Base-by-base conservation (phyloP, 2,888 invertebrate genomes). In the Drosophila seclusa region DNA sequence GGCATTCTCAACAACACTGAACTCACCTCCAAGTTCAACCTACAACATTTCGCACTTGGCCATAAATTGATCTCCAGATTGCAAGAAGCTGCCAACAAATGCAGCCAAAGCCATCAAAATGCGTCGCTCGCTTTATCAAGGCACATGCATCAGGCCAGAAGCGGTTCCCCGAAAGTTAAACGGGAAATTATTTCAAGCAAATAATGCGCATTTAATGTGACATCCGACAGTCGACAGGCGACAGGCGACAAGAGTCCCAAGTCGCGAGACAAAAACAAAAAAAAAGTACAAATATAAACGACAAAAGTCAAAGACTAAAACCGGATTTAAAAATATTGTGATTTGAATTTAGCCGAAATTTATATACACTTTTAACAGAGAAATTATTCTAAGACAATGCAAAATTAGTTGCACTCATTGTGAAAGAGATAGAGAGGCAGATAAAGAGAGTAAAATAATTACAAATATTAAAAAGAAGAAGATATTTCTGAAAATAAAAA, bases 151-250 rank as follows among this genome's bases (percentile, higher is more conserved):
- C 78, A 63, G 52, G 29, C 54, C 49, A 45, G 42, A 58, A 60
- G 40, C 55, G 48, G 73, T 75, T 71, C 59, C 49, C 50, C 59
- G 42, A 38, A 68, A 72, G 84, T 86, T 89, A 84, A 84, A 72
- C 79, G 78, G 70, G 74, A 84, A 83, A 87, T 84, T 84, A 87
- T 89, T 89, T 89, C 87, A 87, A 79, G 80, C 89, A 86, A 89
- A 86, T 90, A 90, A 89, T 84, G 81, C 76, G 86, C 86, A 79
- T 86, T 87, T 90, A 89, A 89, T 84, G 81, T 87, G 89, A 89
- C 87, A 81, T 81, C 77, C 89, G 82, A 87, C 89, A 80, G 72
- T 68, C 89, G 83, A 85, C 87, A 80, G 70, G 72, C 80, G 82
- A 82, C 81, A 80, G 72, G 72, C 80, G 80, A 82, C 81, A 77